Percentiles rank a stretch among this genome's conserved stretches.
These are phyloP conservation scores for Myotis lucifugus DNA, from an alignment of 2,113 vertebrate species.

Conservation along the genomic window DNA sequence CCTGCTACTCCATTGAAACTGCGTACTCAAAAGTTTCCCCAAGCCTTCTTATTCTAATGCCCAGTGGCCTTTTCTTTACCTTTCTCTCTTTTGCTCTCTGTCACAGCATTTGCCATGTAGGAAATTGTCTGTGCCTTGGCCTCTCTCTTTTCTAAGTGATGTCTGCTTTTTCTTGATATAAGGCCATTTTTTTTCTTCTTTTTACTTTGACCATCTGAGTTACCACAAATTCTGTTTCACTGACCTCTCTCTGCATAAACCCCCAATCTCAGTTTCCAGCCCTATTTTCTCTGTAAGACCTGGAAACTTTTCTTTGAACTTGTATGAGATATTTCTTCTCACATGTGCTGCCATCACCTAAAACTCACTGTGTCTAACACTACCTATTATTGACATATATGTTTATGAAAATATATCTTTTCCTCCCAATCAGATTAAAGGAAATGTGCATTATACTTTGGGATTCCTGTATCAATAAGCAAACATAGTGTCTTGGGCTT, in stretches of 20 bases:
- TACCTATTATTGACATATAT: background rate
- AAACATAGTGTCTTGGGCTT: background rate
- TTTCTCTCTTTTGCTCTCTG: background rate
- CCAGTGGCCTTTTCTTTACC: background rate
- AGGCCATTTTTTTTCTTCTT: background rate
- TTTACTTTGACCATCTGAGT: background rate
- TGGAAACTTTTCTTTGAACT: background rate
- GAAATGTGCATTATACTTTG: background rate
- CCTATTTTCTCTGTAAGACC: background rate
- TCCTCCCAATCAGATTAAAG: background rate
- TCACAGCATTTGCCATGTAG: background rate
- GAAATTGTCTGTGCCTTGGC: background rate
- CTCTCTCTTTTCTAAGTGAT: background rate
- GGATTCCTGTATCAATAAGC: background rate
- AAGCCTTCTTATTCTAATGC: background rate
- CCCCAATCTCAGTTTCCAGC: background rate
- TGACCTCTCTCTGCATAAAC: background rate
- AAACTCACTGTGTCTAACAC: background rate
- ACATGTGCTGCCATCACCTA: background rate
- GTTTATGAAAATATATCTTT: constrained; percentile 8
- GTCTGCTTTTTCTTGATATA: background rate
- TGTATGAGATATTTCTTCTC: background rate
- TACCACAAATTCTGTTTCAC: background rate
- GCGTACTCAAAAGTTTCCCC: background rate
- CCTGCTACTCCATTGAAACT: background rate